Percentiles rank a stretch among this genome's conserved stretches.
These are phyloP conservation scores for Agapostemon virescens DNA, from an alignment of 2,888 invertebrate species.

Conservation along the genomic window DNA sequence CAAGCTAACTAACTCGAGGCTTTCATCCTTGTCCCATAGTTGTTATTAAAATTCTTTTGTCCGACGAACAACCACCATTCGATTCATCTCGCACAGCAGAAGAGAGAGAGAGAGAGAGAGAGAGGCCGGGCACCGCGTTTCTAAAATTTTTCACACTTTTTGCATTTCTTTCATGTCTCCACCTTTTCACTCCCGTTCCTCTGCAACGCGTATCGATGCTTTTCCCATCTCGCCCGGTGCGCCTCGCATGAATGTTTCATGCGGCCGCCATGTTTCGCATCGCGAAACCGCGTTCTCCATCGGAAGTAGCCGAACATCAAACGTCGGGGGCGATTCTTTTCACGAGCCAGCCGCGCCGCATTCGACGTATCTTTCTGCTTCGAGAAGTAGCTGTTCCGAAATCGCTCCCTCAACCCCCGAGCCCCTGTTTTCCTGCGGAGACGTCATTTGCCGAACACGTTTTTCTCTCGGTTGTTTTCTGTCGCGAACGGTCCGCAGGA, in stretches of 20 bases:
- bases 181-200: constrained; percentile 14
- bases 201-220: constrained; percentile 6
- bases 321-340: constrained; percentile 34
- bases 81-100: background rate
- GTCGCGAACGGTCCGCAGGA: background rate
- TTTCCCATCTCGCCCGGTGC: constrained; percentile 7
- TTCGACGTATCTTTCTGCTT: constrained; percentile 20
- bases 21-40: background rate
- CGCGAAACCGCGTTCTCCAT: constrained; percentile 34
- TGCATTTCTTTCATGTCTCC: background rate
- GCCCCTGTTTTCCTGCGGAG: background rate
- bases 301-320: constrained; percentile 38
- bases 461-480: background rate
- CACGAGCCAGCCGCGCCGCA: constrained; percentile 20
- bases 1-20: background rate
- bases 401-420: too few species aligned
- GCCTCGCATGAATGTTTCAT: constrained; percentile 39
- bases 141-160: constrained; percentile 1
- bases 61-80: background rate
- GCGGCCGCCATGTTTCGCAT: constrained; percentile 11
- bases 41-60: constrained; percentile 5
- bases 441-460: constrained; percentile 37
- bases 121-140: background rate
- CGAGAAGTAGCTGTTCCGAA: constrained; percentile 11
- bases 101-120: background rate